Conservation (phyloP, 2,888 invertebrate species). For the Apotomis capreana region DNA sequence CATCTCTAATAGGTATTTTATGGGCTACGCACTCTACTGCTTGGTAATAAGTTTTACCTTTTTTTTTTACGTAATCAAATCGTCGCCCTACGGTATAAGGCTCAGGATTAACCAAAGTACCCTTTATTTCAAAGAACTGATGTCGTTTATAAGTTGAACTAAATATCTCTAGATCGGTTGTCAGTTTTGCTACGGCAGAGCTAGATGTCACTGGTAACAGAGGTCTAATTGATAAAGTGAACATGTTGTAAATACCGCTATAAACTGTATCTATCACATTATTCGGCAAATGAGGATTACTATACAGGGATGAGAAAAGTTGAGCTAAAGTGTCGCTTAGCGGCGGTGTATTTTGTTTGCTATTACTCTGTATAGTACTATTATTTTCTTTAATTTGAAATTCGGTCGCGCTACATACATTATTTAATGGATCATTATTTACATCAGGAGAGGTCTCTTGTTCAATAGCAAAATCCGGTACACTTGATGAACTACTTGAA, state of each 20-base stretch:
- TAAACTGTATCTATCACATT: conserved; percentile 21
- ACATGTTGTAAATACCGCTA: conserved; percentile 12
- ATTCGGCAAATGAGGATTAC: conserved; percentile 17
- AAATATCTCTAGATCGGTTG: conserved; percentile 11
- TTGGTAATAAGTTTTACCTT: conserved; percentile 9
- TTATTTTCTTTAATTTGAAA: conserved; percentile 11
- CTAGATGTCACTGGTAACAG: not conserved
- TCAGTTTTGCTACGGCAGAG: conserved; percentile 3
- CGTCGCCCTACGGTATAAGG: conserved; percentile 14
- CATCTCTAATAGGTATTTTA: conserved; percentile 15
- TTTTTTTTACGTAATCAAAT: conserved; percentile 9
- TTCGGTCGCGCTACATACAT: not conserved
- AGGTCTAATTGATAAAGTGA: conserved; percentile 14
- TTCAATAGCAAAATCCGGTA: conserved; percentile 4
- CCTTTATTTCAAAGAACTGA: conserved; percentile 14
- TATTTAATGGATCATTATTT: not conserved
- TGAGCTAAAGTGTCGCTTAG: conserved; percentile 13
- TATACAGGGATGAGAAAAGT: conserved; percentile 23
- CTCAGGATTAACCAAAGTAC: conserved; percentile 19
- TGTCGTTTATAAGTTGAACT: conserved; percentile 13
- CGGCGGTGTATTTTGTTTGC: not conserved
- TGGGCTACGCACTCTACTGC: conserved; percentile 21
- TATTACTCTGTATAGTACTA: conserved; percentile 3
- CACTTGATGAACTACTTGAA: not conserved
- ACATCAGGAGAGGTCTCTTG: not conserved